A percentile compares a stretch with the other conserved stretches of the same genome.
phyloP scores from a whole-genome alignment of 2,113 vertebrate genomes.

The Alethe castanea region DNA sequence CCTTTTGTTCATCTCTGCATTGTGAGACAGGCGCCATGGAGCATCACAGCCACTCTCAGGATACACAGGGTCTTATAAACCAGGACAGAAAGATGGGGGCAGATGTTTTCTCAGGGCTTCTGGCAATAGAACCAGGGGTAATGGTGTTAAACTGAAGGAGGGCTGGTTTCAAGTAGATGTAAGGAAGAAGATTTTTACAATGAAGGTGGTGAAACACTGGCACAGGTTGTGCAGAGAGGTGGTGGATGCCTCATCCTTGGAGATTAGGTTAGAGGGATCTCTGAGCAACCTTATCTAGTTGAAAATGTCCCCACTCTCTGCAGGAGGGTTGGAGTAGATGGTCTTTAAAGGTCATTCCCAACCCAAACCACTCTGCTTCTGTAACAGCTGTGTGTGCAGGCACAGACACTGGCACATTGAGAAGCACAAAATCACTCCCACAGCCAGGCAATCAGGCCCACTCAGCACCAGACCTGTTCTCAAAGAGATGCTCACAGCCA shows the following conservation, averaged over 20 bases:
- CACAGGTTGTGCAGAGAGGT: background rate
- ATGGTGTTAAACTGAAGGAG: background rate
- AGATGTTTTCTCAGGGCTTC: background rate
- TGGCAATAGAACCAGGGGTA: background rate
- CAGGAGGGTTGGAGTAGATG: background rate
- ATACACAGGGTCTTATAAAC: background rate
- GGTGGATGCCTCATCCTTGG: background rate
- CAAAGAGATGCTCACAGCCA: background rate
- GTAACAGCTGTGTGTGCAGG: background rate
- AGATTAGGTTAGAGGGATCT: background rate
- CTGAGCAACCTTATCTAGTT: background rate
- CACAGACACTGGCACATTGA: background rate
- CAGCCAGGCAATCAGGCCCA: background rate
- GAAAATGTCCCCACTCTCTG: background rate
- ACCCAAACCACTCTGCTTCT: background rate
- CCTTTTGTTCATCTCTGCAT: background rate
- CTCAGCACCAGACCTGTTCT: background rate
- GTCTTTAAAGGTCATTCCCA: background rate
- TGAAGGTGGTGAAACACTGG: background rate
- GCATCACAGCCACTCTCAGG: background rate
- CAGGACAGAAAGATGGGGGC: background rate
- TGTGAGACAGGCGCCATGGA: background rate
- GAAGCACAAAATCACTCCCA: background rate
- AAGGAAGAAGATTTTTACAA: background rate
- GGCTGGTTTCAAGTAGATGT: rapidly evolving